Percentiles rank a stretch among this genome's conserved stretches.
These are phyloP conservation scores for Siniperca chuatsi DNA, from an alignment of 2,113 vertebrate species.

Conservation along the genomic window DNA sequence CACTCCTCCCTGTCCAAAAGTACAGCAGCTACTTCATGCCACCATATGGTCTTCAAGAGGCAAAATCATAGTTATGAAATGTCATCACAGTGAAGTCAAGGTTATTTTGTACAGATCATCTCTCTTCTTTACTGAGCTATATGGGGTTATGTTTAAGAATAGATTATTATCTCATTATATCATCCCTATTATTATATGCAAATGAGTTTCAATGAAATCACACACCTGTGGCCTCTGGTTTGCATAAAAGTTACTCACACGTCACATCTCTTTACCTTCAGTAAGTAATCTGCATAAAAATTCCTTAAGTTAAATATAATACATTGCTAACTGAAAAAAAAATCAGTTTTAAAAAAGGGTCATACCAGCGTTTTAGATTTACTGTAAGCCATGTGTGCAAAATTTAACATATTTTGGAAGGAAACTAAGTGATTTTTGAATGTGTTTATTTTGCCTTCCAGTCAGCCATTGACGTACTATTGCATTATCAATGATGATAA, in stretches of 20 bases:
- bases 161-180: neutral
- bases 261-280: neutral
- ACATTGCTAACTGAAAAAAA: neutral
- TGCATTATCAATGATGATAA: neutral
- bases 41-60: neutral
- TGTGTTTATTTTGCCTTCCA: neutral
- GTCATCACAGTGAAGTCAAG: neutral
- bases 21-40: neutral
- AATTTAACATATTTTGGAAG: neutral
- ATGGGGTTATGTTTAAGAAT: neutral
- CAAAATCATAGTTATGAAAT: neutral
- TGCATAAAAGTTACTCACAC: neutral
- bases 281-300: too few species aligned
- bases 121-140: neutral
- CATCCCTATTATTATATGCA: neutral
- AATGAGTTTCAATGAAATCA: neutral
- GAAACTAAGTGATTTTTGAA: neutral
- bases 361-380: neutral
- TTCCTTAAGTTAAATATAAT: neutral
- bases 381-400: neutral
- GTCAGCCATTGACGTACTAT: neutral
- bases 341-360: too few species aligned
- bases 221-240: neutral
- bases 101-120: neutral
- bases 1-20: constrained; percentile 7